Evolutionary conservation across 2,797 vertebrate species (phyloP).

Genomic region (Xenopus petersii): DNA sequence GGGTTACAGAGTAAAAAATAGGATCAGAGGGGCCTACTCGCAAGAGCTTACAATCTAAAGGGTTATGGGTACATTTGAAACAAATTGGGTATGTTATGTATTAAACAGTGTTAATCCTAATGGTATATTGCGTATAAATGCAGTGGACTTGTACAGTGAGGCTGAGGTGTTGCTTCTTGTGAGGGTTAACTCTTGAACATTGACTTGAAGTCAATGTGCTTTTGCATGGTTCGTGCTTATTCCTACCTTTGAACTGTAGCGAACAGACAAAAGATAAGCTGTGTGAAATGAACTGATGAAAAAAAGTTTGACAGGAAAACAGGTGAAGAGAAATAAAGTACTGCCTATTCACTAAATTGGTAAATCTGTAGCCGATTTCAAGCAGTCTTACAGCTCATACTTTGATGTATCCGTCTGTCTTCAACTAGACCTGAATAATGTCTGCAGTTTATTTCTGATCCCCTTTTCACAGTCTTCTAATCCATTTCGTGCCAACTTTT

Average conservation of each 20-base stretch:
- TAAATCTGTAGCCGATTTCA: constrained; percentile 36
- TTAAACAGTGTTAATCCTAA: too few relatives aligned
- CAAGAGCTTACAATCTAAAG: too few relatives aligned
- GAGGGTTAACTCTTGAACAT: background rate
- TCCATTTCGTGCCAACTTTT: constrained; percentile 28
- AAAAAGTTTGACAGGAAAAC: constrained; percentile 36
- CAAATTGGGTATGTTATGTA: too few relatives aligned
- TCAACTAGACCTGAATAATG: constrained; percentile 44
- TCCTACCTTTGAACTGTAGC: constrained; percentile 31
- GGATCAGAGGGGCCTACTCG: too few relatives aligned
- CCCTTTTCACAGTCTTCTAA: constrained; percentile 45
- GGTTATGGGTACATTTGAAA: too few relatives aligned
- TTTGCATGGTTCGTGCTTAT: constrained; percentile 14
- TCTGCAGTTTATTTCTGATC: constrained; percentile 51
- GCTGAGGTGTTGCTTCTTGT: background rate
- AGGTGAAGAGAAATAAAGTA: constrained; percentile 31
- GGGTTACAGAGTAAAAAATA: too few relatives aligned
- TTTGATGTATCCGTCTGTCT: constrained; percentile 47
- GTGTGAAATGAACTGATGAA: constrained; percentile 30
- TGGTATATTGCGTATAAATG: too few relatives aligned
- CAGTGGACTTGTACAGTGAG: too few relatives aligned
- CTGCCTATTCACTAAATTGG: constrained; percentile 7
- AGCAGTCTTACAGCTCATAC: constrained; percentile 18
- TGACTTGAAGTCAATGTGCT: constrained; percentile 14
- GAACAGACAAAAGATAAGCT: constrained; percentile 21